Evolutionary conservation across 2,888 invertebrate species (phyloP).

Genomic region (Glyphotaelius pellucidus): DNA sequence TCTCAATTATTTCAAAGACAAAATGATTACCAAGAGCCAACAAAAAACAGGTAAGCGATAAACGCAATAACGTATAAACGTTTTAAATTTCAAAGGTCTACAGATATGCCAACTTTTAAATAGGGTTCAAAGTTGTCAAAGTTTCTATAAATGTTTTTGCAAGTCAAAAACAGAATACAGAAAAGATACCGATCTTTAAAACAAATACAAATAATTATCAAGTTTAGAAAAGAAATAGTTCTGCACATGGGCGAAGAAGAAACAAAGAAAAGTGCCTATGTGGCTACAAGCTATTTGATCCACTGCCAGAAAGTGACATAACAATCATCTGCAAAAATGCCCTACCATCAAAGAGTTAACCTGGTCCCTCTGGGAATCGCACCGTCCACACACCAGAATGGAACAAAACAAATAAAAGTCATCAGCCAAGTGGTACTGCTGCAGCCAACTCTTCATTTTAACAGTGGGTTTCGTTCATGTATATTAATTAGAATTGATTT

Average conservation of each 20-base stretch:
- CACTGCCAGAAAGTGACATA: constrained; percentile 47
- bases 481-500: neutral
- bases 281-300: constrained; percentile 45
- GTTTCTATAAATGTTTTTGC: neutral
- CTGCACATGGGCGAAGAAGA: constrained; percentile 43
- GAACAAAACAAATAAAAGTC: constrained; percentile 60
- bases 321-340: constrained; percentile 70
- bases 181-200: neutral
- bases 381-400: constrained; percentile 61
- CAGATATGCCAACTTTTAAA: neutral
- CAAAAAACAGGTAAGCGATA: neutral
- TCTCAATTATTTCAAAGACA: neutral
- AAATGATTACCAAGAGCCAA: neutral
- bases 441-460: neutral
- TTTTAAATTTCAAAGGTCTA: neutral
- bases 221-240: neutral
- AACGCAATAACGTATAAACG: neutral
- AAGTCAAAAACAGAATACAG: neutral
- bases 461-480: neutral
- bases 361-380: constrained; percentile 74
- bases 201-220: neutral
- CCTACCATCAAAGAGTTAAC: constrained; percentile 77
- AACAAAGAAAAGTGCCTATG: constrained; percentile 23
- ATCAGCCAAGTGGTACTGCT: constrained; percentile 52
- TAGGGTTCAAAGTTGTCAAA: neutral